Conservation (phyloP, 2,113 vertebrate species). For the Hydropotes inermis region DNA sequence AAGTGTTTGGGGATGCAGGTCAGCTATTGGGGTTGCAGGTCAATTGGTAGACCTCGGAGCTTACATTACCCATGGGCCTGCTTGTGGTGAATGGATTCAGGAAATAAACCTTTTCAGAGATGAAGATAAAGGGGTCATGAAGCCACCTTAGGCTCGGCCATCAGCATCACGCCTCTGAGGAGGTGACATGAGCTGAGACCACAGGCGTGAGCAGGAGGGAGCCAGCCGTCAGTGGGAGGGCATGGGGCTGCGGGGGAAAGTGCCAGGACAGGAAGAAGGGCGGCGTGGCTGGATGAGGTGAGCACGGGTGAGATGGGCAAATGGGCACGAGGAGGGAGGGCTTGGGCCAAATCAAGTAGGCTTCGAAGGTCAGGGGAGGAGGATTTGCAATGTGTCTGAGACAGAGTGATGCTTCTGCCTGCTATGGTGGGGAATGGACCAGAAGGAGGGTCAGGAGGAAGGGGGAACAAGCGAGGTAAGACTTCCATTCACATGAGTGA, state of each 20-base stretch:
- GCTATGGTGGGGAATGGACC: too few species aligned
- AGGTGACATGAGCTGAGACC: neutral
- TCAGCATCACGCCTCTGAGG: neutral
- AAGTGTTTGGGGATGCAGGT: neutral
- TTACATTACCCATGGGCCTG: neutral
- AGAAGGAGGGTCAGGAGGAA: fast-evolving
- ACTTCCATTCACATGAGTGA: fast-evolving
- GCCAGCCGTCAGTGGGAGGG: neutral
- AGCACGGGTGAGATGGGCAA: fast-evolving
- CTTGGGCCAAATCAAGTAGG: too few species aligned
- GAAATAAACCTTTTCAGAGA: neutral
- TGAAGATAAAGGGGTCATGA: too few species aligned
- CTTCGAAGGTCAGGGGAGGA: neutral
- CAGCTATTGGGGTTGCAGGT: neutral
- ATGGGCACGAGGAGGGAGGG: neutral
- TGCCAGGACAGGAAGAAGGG: neutral
- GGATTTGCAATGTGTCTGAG: neutral
- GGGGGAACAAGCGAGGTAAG: fast-evolving
- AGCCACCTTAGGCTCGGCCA: neutral
- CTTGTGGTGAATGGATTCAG: neutral
- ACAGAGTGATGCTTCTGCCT: neutral
- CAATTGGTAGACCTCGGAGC: neutral
- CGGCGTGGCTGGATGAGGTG: fast-evolving
- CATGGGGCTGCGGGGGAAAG: fast-evolving
- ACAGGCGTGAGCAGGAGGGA: neutral